Evolutionary conservation across 1,140 invertebrate genomes (phyloP).

Genomic region (Linepithema humile): DNA sequence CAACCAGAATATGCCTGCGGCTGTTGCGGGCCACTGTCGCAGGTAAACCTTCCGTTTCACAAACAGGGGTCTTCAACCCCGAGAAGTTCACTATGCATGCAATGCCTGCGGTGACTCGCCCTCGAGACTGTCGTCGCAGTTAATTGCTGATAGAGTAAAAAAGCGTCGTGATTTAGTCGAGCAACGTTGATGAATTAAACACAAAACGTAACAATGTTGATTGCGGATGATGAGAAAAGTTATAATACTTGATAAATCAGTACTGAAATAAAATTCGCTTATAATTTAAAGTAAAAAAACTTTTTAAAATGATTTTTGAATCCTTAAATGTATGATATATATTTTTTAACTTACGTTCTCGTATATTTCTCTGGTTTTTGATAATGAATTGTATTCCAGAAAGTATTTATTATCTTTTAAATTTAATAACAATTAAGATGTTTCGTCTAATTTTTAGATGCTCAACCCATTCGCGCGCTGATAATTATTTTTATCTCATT

Average conservation of each 20-base stretch:
- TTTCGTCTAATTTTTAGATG: no score
- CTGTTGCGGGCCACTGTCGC: conserved; percentile 31
- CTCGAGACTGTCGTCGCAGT: background rate
- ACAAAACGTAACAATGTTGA: background rate
- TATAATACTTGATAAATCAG: background rate
- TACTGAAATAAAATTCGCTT: background rate
- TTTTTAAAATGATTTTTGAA: no score
- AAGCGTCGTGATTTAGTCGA: background rate
- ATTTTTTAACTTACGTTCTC: no score
- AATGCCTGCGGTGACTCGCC: conserved; percentile 1
- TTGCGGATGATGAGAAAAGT: background rate
- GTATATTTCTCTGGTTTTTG: no score
- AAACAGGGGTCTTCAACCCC: conserved; percentile 9
- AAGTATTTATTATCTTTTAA: no score
- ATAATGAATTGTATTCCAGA: no score
- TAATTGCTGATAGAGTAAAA: conserved; percentile 26
- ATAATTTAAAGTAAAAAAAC: no score
- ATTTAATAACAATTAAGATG: no score
- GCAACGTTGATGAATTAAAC: conserved; percentile 3
- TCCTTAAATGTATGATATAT: no score
- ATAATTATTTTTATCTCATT: no score
- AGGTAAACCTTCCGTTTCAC: conserved; percentile 16
- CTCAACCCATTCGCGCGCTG: no score
- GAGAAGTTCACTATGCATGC: conserved; percentile 12
- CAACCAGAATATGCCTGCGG: conserved; percentile 16